Percentiles rank a stretch among this genome's conserved stretches.
phyloP scores from a whole-genome alignment of 2,888 invertebrate species.

The Drosophila eohydei region DNA sequence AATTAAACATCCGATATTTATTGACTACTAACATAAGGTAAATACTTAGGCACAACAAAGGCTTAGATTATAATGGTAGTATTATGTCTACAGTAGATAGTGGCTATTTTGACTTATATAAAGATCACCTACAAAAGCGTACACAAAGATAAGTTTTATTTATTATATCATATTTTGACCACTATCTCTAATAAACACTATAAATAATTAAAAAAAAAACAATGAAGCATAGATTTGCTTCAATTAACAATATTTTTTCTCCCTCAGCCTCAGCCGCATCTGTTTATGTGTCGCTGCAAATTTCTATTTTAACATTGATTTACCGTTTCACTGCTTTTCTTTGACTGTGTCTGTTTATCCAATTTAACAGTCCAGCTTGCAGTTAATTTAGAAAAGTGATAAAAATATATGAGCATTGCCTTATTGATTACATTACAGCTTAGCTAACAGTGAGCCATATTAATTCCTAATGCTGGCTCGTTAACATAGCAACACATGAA shows the following conservation, averaged over 20 bases:
- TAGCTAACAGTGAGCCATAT: background rate
- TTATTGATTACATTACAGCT: background rate
- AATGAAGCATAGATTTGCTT: background rate
- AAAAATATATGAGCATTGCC: no score
- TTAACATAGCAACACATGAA: constrained; percentile 5
- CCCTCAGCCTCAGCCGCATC: no score
- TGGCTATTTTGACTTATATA: background rate
- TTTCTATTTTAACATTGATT: no score
- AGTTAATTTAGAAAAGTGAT: no score
- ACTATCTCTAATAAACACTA: background rate
- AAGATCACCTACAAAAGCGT: background rate
- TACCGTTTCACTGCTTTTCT: no score
- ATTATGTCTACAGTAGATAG: background rate
- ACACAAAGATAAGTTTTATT: background rate
- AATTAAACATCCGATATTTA: background rate
- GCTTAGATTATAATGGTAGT: background rate
- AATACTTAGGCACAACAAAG: background rate
- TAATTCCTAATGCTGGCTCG: background rate
- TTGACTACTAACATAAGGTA: background rate
- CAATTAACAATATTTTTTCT: no score
- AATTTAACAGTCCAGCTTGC: no score
- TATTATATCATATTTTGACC: background rate
- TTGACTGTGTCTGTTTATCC: no score
- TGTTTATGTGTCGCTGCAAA: no score
- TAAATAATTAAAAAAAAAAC: background rate